Evolutionary conservation across 2,888 invertebrate genomes (phyloP).

Genomic region (Oscheius onirici): DNA sequence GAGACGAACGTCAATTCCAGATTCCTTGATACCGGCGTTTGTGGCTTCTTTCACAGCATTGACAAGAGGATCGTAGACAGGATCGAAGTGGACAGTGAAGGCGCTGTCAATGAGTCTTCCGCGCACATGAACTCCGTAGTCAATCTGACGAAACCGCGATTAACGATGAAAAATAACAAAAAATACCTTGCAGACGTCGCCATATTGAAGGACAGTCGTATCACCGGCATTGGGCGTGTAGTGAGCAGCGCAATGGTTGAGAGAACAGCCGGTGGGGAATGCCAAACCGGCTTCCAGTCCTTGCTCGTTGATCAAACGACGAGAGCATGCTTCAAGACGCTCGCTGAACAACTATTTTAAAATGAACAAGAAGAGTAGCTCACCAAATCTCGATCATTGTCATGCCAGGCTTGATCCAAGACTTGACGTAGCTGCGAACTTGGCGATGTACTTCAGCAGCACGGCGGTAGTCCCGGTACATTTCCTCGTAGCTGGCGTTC

Average conservation of each 20-base stretch:
- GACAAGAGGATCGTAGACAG: conserved; percentile 90
- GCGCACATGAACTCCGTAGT: conserved; percentile 70
- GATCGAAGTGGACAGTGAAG: conserved; percentile 95
- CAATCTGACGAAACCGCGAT: too few relatives aligned
- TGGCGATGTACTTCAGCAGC: conserved; percentile 98
- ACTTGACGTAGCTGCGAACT: conserved; percentile 89
- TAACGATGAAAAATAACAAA: too few relatives aligned
- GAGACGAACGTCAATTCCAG: conserved; percentile 94
- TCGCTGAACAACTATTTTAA: conserved; percentile 76
- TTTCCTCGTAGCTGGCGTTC: conserved; percentile 88
- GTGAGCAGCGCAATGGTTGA: conserved; percentile 98
- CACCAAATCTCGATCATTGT: conserved; percentile 95
- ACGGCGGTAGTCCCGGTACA: conserved; percentile 81
- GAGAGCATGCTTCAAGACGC: conserved; percentile 89
- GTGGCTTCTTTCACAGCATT: conserved; percentile 97
- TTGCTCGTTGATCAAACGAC: conserved; percentile 90
- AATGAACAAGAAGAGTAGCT: conserved; percentile 22
- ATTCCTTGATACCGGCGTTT: conserved; percentile 92
- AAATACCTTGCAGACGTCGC: conserved; percentile 92
- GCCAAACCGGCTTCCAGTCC: conserved; percentile 86
- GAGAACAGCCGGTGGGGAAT: conserved; percentile 97
- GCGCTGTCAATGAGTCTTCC: conserved; percentile 95
- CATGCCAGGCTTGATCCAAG: conserved; percentile 97
- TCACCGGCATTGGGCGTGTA: conserved; percentile 99
- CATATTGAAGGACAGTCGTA: conserved; percentile 88